Base-by-base conservation (phyloP, 2,113 vertebrate species). In the Dendropsophus ebraccatus region DNA sequence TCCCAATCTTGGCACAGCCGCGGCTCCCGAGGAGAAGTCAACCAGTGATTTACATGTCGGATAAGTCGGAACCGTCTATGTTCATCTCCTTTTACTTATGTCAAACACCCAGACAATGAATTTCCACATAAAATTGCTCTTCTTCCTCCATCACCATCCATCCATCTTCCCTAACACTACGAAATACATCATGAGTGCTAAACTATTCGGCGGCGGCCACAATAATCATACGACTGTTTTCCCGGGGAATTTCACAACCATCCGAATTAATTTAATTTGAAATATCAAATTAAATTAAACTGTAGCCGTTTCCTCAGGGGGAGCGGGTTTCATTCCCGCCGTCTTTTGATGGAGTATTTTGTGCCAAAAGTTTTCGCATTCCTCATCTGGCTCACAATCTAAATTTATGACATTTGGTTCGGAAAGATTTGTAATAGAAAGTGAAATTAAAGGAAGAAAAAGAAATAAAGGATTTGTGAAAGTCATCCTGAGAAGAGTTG, bases 271-370 rank as follows among this genome's bases (percentile, higher is more conserved):
- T 95, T 95, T 94, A 94, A 95, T 95, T 95, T 93, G 92, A 95
- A 90, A 95, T 94, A 89, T 94, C 93, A 95, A 95, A 95, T 95
- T 94, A 95, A 95, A 95, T 95, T 95, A 95, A 95, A 94, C 92
- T 94, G 93, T 94, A 94, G 93, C 92, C 94, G 93, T 93, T 94
- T 93, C 95, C 93, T 94, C 93, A 92, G 93, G 93, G 94, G 92
- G 91, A 91, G 89, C 89, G 90, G 92, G 93, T 95, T 95, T 95
- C 94, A 95, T 94, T 94, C 93, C 90, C 93, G 92, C 91, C 91
- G 92, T 93, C 93, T 95, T 95, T 92, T 94, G 94, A 95, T 93
- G 88, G 92, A 94, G 90, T 90, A 88, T 91, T 93, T 89, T 56
- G 91, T 94, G 95, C 94, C 95, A 95, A 95, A 95, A 94, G 8